phyloP scores from a whole-genome alignment of 2,113 vertebrate species.

The Psephotus haematonotus region DNA sequence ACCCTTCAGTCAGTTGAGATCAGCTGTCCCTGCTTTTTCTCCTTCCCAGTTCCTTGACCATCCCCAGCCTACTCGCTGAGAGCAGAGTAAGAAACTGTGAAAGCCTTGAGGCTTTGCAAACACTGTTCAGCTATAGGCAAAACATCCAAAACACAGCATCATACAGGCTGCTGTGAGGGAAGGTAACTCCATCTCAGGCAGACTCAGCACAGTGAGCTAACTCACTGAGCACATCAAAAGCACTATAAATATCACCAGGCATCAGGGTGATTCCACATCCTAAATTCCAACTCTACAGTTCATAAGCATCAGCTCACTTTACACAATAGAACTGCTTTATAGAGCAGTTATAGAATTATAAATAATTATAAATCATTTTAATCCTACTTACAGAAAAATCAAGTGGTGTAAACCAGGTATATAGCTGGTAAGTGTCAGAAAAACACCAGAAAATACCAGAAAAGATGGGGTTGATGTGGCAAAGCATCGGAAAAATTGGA shows the following conservation, averaged over 20 bases:
- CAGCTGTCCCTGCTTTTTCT: background rate
- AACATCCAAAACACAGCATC: background rate
- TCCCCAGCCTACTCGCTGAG: background rate
- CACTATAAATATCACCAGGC: background rate
- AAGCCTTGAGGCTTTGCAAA: background rate
- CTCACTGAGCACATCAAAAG: background rate
- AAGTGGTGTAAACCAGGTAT: background rate
- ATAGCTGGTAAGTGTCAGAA: background rate
- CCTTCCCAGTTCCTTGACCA: background rate
- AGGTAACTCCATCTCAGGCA: background rate
- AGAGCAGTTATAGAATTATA: background rate
- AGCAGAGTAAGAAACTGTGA: background rate
- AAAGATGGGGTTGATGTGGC: background rate
- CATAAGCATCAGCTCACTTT: background rate
- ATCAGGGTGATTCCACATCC: background rate
- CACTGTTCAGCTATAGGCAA: background rate
- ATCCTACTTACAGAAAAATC: background rate
- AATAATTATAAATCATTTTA: background rate
- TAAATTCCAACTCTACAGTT: background rate
- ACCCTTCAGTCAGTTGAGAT: background rate
- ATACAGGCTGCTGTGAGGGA: background rate
- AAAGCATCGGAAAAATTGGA: background rate
- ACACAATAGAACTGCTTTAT: background rate
- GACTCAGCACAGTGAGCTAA: background rate
- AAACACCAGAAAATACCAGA: background rate